Percentiles rank a stretch among this genome's conserved stretches.
Evolutionary conservation across 2,888 invertebrate species (phyloP).

Genomic region (Rhorus exstirpatorius): DNA sequence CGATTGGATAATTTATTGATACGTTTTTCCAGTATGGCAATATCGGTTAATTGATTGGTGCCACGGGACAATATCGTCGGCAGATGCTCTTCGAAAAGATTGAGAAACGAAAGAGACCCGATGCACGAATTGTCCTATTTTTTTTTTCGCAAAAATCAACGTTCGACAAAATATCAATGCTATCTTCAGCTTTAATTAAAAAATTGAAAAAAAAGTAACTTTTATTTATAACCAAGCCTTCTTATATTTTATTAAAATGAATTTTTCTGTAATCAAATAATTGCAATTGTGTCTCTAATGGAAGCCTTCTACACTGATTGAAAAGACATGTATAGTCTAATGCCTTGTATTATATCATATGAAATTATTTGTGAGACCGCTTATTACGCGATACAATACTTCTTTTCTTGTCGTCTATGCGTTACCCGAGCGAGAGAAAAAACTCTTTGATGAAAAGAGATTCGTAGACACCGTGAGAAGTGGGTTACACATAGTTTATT

Average conservation of each 20-base stretch:
- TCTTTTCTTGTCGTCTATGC: slow-evolving; percentile 29
- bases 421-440: slow-evolving; percentile 50
- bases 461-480: slow-evolving; percentile 74
- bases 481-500: slow-evolving; percentile 77
- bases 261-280: too few relatives aligned
- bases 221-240: too few relatives aligned
- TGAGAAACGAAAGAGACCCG: slow-evolving; percentile 1
- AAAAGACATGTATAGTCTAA: slow-evolving; percentile 5
- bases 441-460: slow-evolving; percentile 70
- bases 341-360: slow-evolving; percentile 47
- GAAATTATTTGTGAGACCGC: slow-evolving; percentile 34
- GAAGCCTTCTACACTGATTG: background rate
- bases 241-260: too few relatives aligned
- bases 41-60: slow-evolving; percentile 71
- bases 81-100: slow-evolving; percentile 52
- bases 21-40: slow-evolving; percentile 57
- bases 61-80: slow-evolving; percentile 47
- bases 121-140: too few relatives aligned
- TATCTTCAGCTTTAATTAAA: too few relatives aligned
- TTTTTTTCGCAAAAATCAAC: too few relatives aligned
- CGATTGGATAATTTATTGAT: slow-evolving; percentile 84
- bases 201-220: too few relatives aligned
- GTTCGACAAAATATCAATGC: too few relatives aligned
- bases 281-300: too few relatives aligned
- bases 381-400: slow-evolving; percentile 59